Percentiles rank a stretch among this genome's conserved stretches.
These are phyloP conservation scores for Apodemia duryi DNA, from an alignment of 2,888 invertebrate species.

Conservation along the genomic window DNA sequence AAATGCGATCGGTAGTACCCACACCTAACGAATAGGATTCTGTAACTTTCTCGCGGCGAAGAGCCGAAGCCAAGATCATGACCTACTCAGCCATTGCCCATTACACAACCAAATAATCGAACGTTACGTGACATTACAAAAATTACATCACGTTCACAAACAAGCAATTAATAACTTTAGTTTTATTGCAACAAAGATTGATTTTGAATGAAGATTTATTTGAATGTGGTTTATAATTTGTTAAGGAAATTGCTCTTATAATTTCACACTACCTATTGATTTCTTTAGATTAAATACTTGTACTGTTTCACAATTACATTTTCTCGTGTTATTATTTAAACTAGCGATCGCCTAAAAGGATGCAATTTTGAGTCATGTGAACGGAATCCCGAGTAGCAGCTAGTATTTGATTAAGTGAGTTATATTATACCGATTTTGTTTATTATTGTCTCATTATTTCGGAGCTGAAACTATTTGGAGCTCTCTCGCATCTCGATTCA, in stretches of 20 bases:
- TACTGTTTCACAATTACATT: background rate
- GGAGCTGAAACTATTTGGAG: too few species aligned
- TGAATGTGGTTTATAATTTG: background rate
- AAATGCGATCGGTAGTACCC: background rate
- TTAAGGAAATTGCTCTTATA: conserved; percentile 1
- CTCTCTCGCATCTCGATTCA: too few species aligned
- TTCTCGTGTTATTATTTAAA: background rate
- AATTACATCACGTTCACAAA: background rate
- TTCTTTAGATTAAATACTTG: conserved; percentile 1
- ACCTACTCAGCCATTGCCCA: conserved; percentile 7
- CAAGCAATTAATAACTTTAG: conserved; percentile 7
- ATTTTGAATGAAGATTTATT: background rate
- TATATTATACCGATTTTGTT: too few species aligned
- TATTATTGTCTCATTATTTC: too few species aligned
- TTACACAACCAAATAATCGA: conserved; percentile 14
- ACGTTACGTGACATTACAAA: conserved; percentile 10
- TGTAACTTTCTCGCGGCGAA: conserved; percentile 6
- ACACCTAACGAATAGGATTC: background rate
- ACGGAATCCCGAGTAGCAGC: too few species aligned
- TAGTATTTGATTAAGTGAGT: too few species aligned
- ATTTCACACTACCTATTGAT: conserved; percentile 3
- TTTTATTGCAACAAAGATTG: background rate
- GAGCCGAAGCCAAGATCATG: conserved; percentile 7
- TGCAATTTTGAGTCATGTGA: too few species aligned
- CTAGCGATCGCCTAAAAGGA: too few species aligned